A percentile compares a stretch with the other conserved stretches of the same genome.
phyloP scores from a whole-genome alignment of 2,888 invertebrate genomes.

The Scrobipalpa atriplicella region DNA sequence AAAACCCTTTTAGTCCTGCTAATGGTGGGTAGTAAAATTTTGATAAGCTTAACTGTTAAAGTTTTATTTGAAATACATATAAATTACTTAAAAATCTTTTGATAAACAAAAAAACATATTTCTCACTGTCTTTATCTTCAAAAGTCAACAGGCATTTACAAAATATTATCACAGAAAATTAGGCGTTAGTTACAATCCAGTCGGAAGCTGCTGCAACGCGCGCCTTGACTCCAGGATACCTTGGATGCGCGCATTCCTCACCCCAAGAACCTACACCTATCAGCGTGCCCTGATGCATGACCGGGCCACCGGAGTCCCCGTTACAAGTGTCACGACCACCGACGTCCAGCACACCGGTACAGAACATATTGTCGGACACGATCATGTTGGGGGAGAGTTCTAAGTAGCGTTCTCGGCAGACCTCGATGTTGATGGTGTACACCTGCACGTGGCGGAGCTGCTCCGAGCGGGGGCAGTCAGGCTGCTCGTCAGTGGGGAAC shows the following conservation, averaged over 20 bases:
- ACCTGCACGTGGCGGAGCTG: constrained; percentile 53
- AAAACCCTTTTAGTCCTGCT: too few relatives aligned
- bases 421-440: constrained; percentile 46
- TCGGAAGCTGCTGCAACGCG: constrained; percentile 48
- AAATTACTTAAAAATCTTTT: too few relatives aligned
- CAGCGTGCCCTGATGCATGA: constrained; percentile 50
- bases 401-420: constrained; percentile 45
- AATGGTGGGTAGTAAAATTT: too few relatives aligned
- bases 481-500: background rate
- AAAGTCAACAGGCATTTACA: too few relatives aligned
- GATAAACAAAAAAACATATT: too few relatives aligned
- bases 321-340: constrained; percentile 64
- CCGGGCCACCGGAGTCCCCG: constrained; percentile 60
- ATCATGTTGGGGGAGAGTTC: background rate
- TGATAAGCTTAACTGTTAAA: too few relatives aligned
- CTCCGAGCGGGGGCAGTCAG: constrained; percentile 36
- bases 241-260: constrained; percentile 43
- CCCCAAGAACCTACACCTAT: constrained; percentile 60
- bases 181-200: constrained; percentile 54
- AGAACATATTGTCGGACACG: constrained; percentile 52
- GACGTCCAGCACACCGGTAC: constrained; percentile 52
- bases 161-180: constrained; percentile 26
- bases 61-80: too few relatives aligned
- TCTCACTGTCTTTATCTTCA: too few relatives aligned
- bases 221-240: constrained; percentile 55